Conservation (phyloP, 1,140 invertebrate genomes). For the Drosophila serrata region DNA sequence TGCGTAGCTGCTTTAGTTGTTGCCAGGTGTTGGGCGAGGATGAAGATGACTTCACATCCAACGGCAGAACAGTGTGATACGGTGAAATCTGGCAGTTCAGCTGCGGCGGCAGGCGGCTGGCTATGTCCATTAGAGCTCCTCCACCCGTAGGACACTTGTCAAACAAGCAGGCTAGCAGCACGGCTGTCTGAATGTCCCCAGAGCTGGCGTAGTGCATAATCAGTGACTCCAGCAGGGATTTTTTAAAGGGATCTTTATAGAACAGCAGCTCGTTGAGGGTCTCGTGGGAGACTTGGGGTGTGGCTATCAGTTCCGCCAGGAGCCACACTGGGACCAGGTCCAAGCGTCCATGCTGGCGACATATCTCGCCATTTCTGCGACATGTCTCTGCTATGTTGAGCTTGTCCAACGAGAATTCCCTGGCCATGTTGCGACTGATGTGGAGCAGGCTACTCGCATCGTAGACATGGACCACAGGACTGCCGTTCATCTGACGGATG, state of each 20-base stretch:
- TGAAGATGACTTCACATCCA: constrained; percentile 85
- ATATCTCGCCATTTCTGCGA: constrained; percentile 91
- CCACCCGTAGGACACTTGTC: constrained; percentile 85
- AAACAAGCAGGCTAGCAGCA: constrained; percentile 96
- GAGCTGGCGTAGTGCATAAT: constrained; percentile 92
- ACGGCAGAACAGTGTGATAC: constrained; percentile 96
- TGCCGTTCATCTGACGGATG: constrained; percentile 81
- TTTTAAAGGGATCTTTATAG: constrained; percentile 92
- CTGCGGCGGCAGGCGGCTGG: constrained; percentile 57
- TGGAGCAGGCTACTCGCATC: constrained; percentile 92
- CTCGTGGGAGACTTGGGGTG: constrained; percentile 86
- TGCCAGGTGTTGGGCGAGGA: constrained; percentile 52
- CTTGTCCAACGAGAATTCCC: constrained; percentile 92
- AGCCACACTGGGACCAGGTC: constrained; percentile 95
- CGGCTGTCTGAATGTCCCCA: constrained; percentile 96
- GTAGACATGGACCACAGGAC: constrained; percentile 91
- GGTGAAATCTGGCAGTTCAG: constrained; percentile 90
- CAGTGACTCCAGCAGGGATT: constrained; percentile 93
- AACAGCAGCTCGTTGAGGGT: constrained; percentile 74
- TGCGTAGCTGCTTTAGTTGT: constrained; percentile 90
- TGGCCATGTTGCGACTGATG: constrained; percentile 91
- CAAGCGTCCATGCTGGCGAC: constrained; percentile 90
- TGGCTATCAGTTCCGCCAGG: constrained; percentile 90
- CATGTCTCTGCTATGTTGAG: constrained; percentile 89
- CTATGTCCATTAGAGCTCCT: constrained; percentile 32